A percentile compares a stretch with the other conserved stretches of the same genome.
These are phyloP conservation scores for Lycophotia porphyrea DNA, from an alignment of 2,888 invertebrate genomes.

Conservation along the genomic window DNA sequence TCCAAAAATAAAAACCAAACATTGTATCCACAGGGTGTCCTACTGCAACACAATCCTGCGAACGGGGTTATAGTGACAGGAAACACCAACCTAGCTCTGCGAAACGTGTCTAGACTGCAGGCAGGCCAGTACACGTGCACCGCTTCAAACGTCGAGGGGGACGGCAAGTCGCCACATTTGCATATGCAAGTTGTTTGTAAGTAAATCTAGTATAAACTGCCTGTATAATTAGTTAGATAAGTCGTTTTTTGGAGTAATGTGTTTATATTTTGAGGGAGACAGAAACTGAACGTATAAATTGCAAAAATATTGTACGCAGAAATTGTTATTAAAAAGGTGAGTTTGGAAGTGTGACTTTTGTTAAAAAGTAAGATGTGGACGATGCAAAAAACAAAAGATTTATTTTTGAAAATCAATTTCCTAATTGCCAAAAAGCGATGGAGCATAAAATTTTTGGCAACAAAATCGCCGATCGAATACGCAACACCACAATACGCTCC, in stretches of 20 bases:
- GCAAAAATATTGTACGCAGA: neutral
- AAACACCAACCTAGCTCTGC: constrained; percentile 94
- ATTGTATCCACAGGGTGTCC: constrained; percentile 91
- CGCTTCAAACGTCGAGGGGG: constrained; percentile 97
- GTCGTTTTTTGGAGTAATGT: constrained; percentile 58
- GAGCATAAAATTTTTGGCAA: too few relatives aligned
- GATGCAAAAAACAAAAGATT: too few relatives aligned
- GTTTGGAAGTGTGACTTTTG: neutral
- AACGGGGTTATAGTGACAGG: constrained; percentile 96
- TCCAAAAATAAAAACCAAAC: constrained; percentile 19
- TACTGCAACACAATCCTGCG: constrained; percentile 95
- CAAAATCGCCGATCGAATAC: too few relatives aligned
- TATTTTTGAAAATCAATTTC: neutral
- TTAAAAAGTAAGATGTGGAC: neutral
- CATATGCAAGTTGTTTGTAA: constrained; percentile 97
- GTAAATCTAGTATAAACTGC: constrained; percentile 81
- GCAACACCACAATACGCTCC: too few relatives aligned
- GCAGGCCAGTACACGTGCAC: constrained; percentile 97
- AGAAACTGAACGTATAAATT: too few relatives aligned
- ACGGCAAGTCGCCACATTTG: constrained; percentile 95
- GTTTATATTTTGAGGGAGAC: constrained; percentile 51
- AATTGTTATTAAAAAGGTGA: neutral
- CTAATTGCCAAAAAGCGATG: too few relatives aligned
- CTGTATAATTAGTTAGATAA: constrained; percentile 56
- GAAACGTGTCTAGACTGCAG: constrained; percentile 94